These are phyloP conservation scores for Coenobita brevimanus DNA, from an alignment of 1,140 invertebrate species.

Conservation along the genomic window DNA sequence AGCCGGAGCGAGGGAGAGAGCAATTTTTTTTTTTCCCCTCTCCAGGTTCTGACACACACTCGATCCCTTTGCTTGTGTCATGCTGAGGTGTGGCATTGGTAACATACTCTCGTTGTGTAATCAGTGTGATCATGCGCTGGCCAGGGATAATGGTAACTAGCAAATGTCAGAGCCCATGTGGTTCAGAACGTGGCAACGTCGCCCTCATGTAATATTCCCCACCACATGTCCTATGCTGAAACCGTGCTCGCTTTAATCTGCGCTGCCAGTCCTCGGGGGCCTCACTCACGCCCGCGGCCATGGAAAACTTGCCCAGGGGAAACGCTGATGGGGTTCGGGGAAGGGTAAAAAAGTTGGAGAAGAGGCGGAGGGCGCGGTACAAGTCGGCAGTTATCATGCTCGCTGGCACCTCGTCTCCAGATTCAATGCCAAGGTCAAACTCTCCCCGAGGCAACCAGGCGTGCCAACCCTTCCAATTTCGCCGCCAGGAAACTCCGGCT, in stretches of 20 bases:
- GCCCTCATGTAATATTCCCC: slow-evolving; percentile 58
- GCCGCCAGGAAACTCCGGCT: slow-evolving; percentile 56
- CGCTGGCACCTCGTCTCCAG: slow-evolving; percentile 52
- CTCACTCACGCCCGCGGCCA: not conserved
- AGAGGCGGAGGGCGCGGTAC: not conserved
- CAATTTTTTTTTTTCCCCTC: too few relatives aligned
- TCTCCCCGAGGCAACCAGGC: slow-evolving; percentile 49
- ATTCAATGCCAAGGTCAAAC: slow-evolving; percentile 66
- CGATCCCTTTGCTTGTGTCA: not conserved
- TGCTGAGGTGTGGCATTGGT: not conserved
- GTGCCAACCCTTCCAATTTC: slow-evolving; percentile 54
- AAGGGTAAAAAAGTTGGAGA: slow-evolving; percentile 6
- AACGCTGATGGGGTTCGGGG: not conserved
- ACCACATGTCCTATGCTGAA: slow-evolving; percentile 46
- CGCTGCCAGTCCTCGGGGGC: not conserved
- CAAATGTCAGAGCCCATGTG: slow-evolving; percentile 54
- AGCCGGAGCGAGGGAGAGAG: too few relatives aligned
- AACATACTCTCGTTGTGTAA: slow-evolving; percentile 10
- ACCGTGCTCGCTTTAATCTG: not conserved
- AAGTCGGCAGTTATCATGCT: slow-evolving; percentile 50
- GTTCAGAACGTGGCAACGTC: slow-evolving; percentile 51
- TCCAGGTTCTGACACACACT: not conserved
- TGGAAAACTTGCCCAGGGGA: not conserved
- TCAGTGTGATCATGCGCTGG: slow-evolving; percentile 33
- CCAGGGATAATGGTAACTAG: not conserved